Evolutionary conservation across 2,888 invertebrate genomes (phyloP).

Genomic region (Willowsia nigromaculata): DNA sequence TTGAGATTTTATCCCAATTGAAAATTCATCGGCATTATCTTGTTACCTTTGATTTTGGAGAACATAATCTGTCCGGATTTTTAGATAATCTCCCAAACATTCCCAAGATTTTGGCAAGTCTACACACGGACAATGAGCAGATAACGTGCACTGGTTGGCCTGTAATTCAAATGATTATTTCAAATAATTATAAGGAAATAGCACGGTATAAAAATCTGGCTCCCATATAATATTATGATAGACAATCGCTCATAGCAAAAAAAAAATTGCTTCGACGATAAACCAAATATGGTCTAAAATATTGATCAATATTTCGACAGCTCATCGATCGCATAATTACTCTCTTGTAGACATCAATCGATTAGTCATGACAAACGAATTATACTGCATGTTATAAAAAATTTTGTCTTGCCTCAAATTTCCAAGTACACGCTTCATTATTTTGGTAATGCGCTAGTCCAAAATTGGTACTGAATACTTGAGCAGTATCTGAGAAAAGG

Average conservation of each 20-base stretch:
- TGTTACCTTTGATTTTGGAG: constrained; percentile 52
- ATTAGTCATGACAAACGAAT: no score
- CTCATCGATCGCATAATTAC: background rate
- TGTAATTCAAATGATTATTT: no score
- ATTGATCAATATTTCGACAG: no score
- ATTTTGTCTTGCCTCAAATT: constrained; percentile 75
- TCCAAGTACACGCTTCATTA: constrained; percentile 73
- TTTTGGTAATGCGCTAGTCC: constrained; percentile 69
- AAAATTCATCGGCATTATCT: background rate
- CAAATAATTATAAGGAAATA: no score
- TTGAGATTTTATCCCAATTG: background rate
- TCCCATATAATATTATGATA: no score
- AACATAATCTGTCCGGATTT: constrained; percentile 62
- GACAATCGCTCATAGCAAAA: no score
- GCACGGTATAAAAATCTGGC: no score
- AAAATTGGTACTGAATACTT: constrained; percentile 73
- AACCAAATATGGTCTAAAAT: no score
- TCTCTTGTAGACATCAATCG: no score
- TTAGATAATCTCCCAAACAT: constrained; percentile 75
- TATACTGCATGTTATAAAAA: no score
- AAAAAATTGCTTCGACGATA: no score
- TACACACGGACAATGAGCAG: constrained; percentile 73
- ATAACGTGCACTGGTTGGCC: constrained; percentile 72
- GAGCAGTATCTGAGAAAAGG: no score
- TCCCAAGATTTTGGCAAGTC: constrained; percentile 69